Evolutionary conservation across 2,113 vertebrate species (phyloP).

Genomic region (Malurus elegans): DNA sequence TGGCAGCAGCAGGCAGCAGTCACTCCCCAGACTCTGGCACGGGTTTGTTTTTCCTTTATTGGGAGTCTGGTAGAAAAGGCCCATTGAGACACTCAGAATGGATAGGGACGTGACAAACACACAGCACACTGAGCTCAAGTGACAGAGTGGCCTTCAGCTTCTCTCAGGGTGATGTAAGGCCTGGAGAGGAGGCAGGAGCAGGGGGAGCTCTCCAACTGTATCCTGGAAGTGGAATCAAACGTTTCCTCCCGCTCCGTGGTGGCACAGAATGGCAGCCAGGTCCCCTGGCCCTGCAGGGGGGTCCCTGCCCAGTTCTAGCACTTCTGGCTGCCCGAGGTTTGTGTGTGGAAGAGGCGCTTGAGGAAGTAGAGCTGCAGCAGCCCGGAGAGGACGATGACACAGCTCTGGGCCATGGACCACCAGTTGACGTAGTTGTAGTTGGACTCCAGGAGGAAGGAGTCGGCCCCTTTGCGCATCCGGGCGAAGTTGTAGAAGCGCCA

Average conservation of each 20-base stretch:
- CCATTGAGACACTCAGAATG: accelerated
- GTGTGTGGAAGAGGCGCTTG: conserved; percentile 82
- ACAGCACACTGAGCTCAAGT: background rate
- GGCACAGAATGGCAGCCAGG: background rate
- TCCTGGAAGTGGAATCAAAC: background rate
- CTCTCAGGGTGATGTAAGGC: accelerated
- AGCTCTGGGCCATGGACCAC: conserved; percentile 86
- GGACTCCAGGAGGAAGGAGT: conserved; percentile 83
- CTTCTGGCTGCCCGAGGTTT: conserved; percentile 68
- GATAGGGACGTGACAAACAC: background rate
- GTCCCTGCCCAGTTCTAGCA: conserved; percentile 69
- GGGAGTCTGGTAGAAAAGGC: background rate
- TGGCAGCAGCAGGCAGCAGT: accelerated
- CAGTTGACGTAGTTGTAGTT: conserved; percentile 84
- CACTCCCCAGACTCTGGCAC: accelerated
- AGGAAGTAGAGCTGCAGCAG: conserved; percentile 88
- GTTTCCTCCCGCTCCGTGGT: accelerated
- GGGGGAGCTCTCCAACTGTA: background rate
- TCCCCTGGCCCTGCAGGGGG: background rate
- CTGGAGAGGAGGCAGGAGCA: background rate
- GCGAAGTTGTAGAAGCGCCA: conserved; percentile 87
- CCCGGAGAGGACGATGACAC: conserved; percentile 83
- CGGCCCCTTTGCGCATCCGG: conserved; percentile 81
- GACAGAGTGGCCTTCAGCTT: accelerated
- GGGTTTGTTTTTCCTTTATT: background rate